Percentiles rank a stretch among this genome's conserved stretches.
Conservation (phyloP, 2,797 vertebrate genomes). For the Gallinago solitaria region DNA sequence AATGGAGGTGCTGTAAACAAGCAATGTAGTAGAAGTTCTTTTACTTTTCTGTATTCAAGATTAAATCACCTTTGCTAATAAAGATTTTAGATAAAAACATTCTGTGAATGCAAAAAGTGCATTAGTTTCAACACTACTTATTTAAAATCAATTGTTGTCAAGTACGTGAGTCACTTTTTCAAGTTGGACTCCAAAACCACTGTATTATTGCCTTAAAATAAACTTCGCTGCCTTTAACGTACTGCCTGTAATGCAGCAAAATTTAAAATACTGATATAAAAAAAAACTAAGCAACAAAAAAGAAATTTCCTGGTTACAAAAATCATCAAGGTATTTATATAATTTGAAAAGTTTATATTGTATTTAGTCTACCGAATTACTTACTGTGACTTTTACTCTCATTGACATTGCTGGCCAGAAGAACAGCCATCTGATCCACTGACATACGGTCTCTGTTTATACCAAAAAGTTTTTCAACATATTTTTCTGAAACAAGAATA, state of each 20-base stretch:
- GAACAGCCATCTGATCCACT: slow-evolving; percentile 94
- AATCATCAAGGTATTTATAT: background rate
- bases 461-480: slow-evolving; percentile 93
- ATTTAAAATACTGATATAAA: background rate
- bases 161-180: background rate
- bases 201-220: background rate
- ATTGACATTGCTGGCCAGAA: slow-evolving; percentile 96
- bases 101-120: background rate
- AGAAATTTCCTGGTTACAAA: background rate
- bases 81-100: background rate
- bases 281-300: background rate
- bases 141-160: background rate
- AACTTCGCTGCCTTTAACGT: background rate
- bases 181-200: background rate
- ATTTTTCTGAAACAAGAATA: slow-evolving; percentile 85
- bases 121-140: background rate
- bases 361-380: slow-evolving; percentile 48
- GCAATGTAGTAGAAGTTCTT: background rate
- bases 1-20: slow-evolving; percentile 86
- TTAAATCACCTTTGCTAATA: background rate
- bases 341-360: background rate
- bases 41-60: background rate
- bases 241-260: background rate
- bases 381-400: slow-evolving; percentile 92
- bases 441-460: slow-evolving; percentile 92